Evolutionary conservation across 2,113 vertebrate genomes (phyloP).

Genomic region (Camelus bactrianus): DNA sequence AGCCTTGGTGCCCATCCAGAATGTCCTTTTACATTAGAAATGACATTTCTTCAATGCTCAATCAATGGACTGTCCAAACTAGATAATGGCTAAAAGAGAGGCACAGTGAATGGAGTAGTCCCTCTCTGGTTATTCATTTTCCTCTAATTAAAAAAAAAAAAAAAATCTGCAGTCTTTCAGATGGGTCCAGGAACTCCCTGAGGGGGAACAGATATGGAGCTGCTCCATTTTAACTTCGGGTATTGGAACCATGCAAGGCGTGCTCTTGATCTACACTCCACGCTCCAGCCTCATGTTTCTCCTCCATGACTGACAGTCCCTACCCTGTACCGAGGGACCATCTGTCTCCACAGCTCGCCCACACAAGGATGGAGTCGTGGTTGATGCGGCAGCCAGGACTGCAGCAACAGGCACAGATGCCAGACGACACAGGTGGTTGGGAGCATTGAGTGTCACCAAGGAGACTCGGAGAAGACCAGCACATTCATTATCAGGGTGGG

Average conservation of each 20-base stretch:
- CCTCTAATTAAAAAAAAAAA: not conserved
- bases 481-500: not conserved
- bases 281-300: not conserved
- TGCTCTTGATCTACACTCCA: not conserved
- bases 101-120: not conserved
- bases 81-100: not conserved
- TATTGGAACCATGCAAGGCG: not conserved
- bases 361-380: slow-evolving; percentile 66
- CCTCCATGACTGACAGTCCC: slow-evolving; percentile 57
- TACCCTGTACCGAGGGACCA: slow-evolving; percentile 72
- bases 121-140: not conserved
- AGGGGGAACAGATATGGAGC: not conserved
- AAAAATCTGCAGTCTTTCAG: not conserved
- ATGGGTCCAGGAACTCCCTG: not conserved
- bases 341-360: slow-evolving; percentile 77
- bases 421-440: slow-evolving; percentile 76
- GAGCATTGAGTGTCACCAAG: slow-evolving; percentile 63
- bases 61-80: not conserved
- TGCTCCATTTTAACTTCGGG: not conserved
- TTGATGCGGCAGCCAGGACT: slow-evolving; percentile 59
- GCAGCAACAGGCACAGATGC: slow-evolving; percentile 56
- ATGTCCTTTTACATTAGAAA: not conserved
- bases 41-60: not conserved
- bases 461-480: not conserved
- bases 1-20: not conserved